These are phyloP conservation scores for Sebastes iracundus DNA, from an alignment of 2,797 vertebrate genomes.

Conservation along the genomic window DNA sequence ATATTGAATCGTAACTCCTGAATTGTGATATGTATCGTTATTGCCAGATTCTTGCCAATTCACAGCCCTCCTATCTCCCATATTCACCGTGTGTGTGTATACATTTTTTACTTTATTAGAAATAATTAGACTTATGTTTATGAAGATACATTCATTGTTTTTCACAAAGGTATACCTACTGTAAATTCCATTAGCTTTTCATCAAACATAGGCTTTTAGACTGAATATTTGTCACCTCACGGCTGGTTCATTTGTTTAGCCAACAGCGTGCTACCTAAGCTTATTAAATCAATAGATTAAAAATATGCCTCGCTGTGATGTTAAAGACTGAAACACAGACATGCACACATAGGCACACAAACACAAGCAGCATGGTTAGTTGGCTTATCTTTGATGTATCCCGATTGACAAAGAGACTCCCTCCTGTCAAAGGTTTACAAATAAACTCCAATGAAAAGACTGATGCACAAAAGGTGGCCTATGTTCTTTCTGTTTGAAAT, in stretches of 20 bases:
- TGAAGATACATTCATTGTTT: neutral
- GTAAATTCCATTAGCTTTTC: conserved; percentile 11
- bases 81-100: neutral
- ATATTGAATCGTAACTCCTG: too few species aligned
- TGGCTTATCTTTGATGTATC: conserved; percentile 74
- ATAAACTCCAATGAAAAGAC: conserved; percentile 68
- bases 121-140: neutral
- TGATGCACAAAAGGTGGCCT: conserved; percentile 57
- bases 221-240: conserved; percentile 13
- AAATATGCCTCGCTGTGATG: conserved; percentile 54
- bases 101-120: neutral
- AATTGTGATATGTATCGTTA: too few species aligned
- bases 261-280: conserved; percentile 58
- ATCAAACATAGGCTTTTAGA: conserved; percentile 16
- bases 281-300: conserved; percentile 66
- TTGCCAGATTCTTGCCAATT: too few species aligned
- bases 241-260: conserved; percentile 60
- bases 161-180: neutral
- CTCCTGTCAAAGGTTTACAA: conserved; percentile 75
- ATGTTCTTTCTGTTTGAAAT: conserved; percentile 49
- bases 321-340: conserved; percentile 48
- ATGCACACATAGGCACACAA: conserved; percentile 48
- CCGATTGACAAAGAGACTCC: conserved; percentile 71
- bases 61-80: neutral
- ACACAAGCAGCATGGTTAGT: conserved; percentile 69